Base-by-base conservation (phyloP, 1,140 invertebrate genomes). In the Drosophila orena region DNA sequence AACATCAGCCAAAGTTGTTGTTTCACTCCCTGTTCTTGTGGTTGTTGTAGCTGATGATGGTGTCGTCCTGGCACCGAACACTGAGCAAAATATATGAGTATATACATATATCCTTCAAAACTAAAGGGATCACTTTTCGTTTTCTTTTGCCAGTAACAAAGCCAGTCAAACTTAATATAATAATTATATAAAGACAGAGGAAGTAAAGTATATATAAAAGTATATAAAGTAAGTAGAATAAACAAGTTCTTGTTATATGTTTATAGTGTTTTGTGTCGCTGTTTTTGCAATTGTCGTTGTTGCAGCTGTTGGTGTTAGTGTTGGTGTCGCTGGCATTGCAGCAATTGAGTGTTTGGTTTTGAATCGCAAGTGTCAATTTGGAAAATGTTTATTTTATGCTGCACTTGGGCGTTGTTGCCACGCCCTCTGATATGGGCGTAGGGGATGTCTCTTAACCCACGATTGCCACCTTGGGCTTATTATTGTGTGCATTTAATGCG, bases 331-430 rank as follows among this genome's bases (percentile, higher is more conserved):
- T 77, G 58, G 61, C 64, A 54, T 66, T 71, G 74, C 73, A 62
- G 75, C 78, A 88, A 76, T 88, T 70, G 83, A 79, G 71, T 83
- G 84, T 83, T 89, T 88, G 84, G 83, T 62, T 88, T 79, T 88
- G 84, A 89, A 88, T 89, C 72, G 79, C 64, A 89, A 88, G 84
- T 88, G 83, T 88, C 83, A 88, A 89, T 88, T 88, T 88, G 66
- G 76, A 73, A 89, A 88, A 89, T 88, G 84, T 83, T 88, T 88
- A 83, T 88, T 88, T 88, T 89, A 88, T 79, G 76, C 76, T 50
- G 61, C 71, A 71, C 76, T 85, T 77, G 68, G 71, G 76, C 50
- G 77, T 58, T 65, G 46, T 55, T 70, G 57, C 60, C 75, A 79
- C 78, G 61, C 75, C 74, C 60, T 17, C 54, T 43, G 35, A 64